Evolutionary conservation across 2,113 vertebrate species (phyloP).

Genomic region (Dasyprocta punctata): DNA sequence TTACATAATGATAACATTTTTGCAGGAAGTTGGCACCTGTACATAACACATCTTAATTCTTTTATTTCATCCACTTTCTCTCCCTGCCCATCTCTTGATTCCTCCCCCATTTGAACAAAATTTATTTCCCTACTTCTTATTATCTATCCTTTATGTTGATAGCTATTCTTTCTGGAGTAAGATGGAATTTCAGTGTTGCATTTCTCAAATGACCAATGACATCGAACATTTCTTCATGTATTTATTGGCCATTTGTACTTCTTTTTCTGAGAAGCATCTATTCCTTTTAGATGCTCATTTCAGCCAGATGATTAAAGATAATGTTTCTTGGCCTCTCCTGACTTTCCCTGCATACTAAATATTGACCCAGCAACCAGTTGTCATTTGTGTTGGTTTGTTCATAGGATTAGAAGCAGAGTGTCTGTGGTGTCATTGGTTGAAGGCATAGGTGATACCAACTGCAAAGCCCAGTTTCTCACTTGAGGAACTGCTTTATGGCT

Average conservation of each 20-base stretch:
- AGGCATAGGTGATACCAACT: neutral
- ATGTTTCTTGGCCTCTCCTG: neutral
- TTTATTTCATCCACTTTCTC: neutral
- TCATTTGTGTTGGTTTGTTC: neutral
- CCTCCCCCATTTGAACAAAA: neutral
- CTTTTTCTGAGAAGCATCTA: neutral
- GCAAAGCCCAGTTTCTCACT: neutral
- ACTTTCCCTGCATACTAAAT: neutral
- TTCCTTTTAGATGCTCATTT: neutral
- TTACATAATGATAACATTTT: neutral
- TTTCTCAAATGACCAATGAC: neutral
- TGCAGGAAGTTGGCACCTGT: neutral
- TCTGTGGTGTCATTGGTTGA: neutral
- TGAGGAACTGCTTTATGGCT: neutral
- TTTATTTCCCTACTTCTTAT: neutral
- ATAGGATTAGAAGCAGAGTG: neutral
- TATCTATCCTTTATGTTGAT: neutral
- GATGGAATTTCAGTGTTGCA: neutral
- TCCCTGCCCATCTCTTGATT: neutral
- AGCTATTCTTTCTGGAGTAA: neutral
- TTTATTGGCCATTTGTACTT: neutral
- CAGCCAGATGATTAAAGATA: neutral
- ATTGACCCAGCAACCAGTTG: neutral
- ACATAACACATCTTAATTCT: neutral
- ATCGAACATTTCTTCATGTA: neutral